Evolutionary conservation across 37 sponge, comb jelly and placozoan species (phyloP).

Genomic region (Eunapius fragilis): DNA sequence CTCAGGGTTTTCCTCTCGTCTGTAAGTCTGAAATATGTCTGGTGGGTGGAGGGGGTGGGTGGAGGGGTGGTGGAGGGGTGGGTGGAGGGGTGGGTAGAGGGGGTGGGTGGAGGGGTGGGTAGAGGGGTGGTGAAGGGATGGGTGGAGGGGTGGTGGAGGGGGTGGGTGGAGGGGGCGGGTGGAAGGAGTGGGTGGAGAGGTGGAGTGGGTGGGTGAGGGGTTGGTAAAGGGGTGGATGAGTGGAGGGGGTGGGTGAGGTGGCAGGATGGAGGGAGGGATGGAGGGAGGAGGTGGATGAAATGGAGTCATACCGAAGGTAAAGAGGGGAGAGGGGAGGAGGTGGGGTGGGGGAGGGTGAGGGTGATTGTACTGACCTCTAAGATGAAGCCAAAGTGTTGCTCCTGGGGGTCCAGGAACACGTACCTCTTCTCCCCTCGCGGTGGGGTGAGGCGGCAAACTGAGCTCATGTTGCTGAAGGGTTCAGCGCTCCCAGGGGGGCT

Average conservation of each 20-base stretch:
- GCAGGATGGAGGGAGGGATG: too few species aligned
- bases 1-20: constrained; percentile 28
- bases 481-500: background rate
- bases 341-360: too few species aligned
- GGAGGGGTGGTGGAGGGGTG: background rate
- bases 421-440: constrained; percentile 39
- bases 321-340: background rate
- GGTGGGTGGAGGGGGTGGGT: background rate
- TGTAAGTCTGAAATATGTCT: constrained; percentile 52
- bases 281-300: background rate
- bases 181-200: background rate
- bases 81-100: background rate
- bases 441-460: constrained; percentile 10
- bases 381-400: constrained; percentile 49
- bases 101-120: background rate
- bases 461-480: background rate
- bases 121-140: background rate
- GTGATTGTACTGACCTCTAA: constrained; percentile 39
- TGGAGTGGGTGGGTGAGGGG: too few species aligned
- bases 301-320: too few species aligned
- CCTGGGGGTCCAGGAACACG: constrained; percentile 40
- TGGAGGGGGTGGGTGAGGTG: background rate
- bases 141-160: constrained; percentile 2
- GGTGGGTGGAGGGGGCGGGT: background rate
- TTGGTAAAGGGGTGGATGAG: background rate